These are phyloP conservation scores for Pycnonotus jocosus DNA, from an alignment of 2,113 vertebrate genomes.

Conservation along the genomic window DNA sequence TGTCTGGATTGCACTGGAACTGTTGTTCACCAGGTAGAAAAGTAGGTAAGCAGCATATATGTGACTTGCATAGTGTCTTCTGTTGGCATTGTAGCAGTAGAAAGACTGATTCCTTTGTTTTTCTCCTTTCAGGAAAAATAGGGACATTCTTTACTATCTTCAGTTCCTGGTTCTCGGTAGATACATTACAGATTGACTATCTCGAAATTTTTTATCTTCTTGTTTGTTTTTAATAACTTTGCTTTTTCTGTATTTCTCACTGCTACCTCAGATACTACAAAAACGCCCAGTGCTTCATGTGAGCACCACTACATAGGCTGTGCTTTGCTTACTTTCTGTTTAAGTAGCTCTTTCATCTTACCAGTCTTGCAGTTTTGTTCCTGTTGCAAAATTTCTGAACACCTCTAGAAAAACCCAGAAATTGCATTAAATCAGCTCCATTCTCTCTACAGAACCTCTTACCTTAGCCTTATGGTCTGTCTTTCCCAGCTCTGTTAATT, in stretches of 20 bases:
- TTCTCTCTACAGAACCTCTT: not conserved
- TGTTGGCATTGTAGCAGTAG: not conserved
- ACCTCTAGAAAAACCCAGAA: not conserved
- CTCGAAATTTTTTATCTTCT: not conserved
- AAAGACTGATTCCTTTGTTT: not conserved
- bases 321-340: not conserved
- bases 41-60: not conserved
- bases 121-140: not conserved
- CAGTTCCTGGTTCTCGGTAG: not conserved
- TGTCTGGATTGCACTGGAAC: not conserved
- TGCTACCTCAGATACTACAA: not conserved
- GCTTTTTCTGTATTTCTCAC: not conserved
- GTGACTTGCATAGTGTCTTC: not conserved
- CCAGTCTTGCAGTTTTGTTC: not conserved
- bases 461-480: not conserved
- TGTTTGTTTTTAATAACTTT: not conserved
- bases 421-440: not conserved
- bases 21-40: not conserved
- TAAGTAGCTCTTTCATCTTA: not conserved
- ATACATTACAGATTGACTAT: not conserved
- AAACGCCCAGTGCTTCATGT: not conserved
- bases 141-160: not conserved
- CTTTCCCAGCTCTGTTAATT: not conserved
- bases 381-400: not conserved
- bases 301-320: fast-evolving